Conservation (phyloP, 2,113 vertebrate species). For the Verasper variegatus region DNA sequence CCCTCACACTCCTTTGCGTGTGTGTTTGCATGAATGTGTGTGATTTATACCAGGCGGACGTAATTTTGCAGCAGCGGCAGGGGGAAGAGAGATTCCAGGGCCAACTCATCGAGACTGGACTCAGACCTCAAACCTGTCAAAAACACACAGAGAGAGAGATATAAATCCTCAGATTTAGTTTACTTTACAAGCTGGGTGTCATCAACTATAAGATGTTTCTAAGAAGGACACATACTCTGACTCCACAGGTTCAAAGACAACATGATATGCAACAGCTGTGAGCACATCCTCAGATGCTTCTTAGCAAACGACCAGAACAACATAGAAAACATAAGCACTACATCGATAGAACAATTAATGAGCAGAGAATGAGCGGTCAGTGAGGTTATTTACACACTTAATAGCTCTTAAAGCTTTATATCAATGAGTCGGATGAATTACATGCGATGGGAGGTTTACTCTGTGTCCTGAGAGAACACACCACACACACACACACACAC, state of each 20-base stretch:
- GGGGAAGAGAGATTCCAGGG: conserved; percentile 90
- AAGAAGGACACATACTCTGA: not conserved
- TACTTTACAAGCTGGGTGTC: conserved; percentile 19
- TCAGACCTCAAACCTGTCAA: conserved; percentile 89
- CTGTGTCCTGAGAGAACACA: too few relatives aligned
- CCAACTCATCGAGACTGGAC: conserved; percentile 90
- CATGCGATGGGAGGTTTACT: not conserved
- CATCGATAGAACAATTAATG: not conserved
- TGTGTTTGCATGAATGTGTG: conserved; percentile 29
- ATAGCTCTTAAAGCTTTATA: conserved; percentile 4
- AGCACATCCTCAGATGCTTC: not conserved
- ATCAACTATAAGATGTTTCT: not conserved
- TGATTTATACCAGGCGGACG: conserved; percentile 88
- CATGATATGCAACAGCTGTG: not conserved
- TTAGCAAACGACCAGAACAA: not conserved
- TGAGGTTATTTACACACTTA: not conserved
- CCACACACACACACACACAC: not conserved
- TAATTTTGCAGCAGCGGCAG: conserved; percentile 94
- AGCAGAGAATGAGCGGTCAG: not conserved
- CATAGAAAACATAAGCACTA: not conserved
- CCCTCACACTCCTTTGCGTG: conserved; percentile 16
- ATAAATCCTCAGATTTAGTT: conserved; percentile 27
- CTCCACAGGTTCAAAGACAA: not conserved
- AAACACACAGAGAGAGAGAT: conserved; percentile 20
- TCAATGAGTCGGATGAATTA: conserved; percentile 13